Base-by-base conservation (phyloP, 1,140 invertebrate genomes). In the Lucilia cuprina region DNA sequence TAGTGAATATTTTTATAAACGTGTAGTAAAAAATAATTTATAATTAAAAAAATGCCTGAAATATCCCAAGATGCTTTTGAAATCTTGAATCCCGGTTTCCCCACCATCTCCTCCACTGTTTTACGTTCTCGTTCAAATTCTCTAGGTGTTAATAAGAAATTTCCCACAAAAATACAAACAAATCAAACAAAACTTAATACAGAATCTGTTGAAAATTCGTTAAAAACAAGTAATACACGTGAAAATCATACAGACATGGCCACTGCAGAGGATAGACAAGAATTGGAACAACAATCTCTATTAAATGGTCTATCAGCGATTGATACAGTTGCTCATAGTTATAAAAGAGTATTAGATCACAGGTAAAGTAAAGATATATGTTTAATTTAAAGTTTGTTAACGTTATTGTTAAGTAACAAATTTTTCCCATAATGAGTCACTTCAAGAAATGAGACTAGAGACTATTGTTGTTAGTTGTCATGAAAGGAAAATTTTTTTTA, bases 121-220 rank as follows among this genome's bases (percentile, higher is more conserved):
- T 90, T 93, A 84, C 91, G 93, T 86, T 92, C 92, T 84, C 91
- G 93, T 85, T 92, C 92, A 4, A 93, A 93, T 87, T 93, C 92
- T 50, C 9, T 80, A 55, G 74, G 17, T 34, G 7, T 41, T 21
- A 35, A 75, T 25, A 82, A 82, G 21, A 82, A 50, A 10, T 17
- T 19, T 55, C 49, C 80, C 7, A 41, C 41, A 41, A 41, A 41
- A 41, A 41, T 5, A 41, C 5, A 41, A 8, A 7, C 41, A 41
- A 82, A 12, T 55, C 80, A 30, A 35, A 35, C 30, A 82, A 8
- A n/a, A 5, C 17, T 2, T 30, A 41, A 41, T 65, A 60, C 14
- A 55, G 19, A 47, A 30, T 17, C 50, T 19, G 55, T 60, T 19
- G 25, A 12, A 82, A 17, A 84, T 74, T 82, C 21, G 21, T 70